phyloP scores from a whole-genome alignment of 1,140 invertebrate genomes.

The Nixonia krombeini region DNA sequence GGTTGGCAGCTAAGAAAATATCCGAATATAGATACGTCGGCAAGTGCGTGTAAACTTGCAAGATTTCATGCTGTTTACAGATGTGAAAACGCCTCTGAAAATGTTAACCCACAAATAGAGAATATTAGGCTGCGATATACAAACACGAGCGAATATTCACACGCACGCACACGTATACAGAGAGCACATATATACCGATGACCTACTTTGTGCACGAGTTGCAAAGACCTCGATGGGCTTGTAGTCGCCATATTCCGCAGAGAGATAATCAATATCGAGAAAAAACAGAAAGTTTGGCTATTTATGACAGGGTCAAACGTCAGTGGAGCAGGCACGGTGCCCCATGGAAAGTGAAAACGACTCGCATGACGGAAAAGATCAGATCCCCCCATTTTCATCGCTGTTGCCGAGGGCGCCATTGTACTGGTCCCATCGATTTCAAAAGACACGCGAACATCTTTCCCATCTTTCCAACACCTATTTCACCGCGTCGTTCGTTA shows the following conservation, averaged over 20 bases:
- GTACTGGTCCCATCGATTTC: slow-evolving; percentile 32
- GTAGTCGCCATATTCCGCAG: slow-evolving; percentile 54
- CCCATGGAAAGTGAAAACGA: slow-evolving; percentile 34
- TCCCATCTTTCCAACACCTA: neutral
- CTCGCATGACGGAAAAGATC: slow-evolving; percentile 10
- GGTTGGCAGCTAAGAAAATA: too few species aligned
- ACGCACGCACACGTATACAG: slow-evolving; percentile 30
- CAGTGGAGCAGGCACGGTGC: slow-evolving; percentile 9
- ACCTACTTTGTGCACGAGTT: slow-evolving; percentile 57
- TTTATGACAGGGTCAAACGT: slow-evolving; percentile 14
- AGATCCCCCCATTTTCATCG: slow-evolving; percentile 41
- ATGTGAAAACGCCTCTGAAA: too few species aligned
- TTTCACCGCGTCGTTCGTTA: too few species aligned
- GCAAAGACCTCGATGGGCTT: slow-evolving; percentile 53
- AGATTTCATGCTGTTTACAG: too few species aligned
- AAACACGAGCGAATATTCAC: slow-evolving; percentile 20
- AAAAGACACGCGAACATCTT: slow-evolving; percentile 12
- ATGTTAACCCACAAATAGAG: slow-evolving; percentile 12
- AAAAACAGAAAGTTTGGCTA: slow-evolving; percentile 42
- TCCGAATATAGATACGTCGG: too few species aligned
- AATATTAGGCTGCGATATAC: slow-evolving; percentile 29
- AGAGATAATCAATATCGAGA: slow-evolving; percentile 54
- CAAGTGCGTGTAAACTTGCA: too few species aligned
- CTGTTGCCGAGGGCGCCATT: slow-evolving; percentile 53
- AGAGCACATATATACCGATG: slow-evolving; percentile 55